Percentiles rank a stretch among this genome's conserved stretches.
These are phyloP conservation scores for Bubo blakistoni DNA, from an alignment of 2,113 vertebrate species.

Conservation along the genomic window DNA sequence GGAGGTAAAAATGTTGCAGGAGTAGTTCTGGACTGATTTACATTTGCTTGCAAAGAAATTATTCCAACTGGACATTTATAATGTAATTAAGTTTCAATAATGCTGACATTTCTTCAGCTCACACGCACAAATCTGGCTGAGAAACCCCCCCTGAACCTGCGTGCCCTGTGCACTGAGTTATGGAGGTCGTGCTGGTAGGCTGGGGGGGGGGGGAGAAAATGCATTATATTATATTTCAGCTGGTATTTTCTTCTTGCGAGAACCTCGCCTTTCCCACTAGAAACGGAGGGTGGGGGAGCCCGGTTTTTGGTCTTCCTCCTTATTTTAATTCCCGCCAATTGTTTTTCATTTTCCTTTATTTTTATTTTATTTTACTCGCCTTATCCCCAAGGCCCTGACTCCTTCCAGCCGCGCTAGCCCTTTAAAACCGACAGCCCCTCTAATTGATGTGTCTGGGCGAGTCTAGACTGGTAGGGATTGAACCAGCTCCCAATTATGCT, in stretches of 20 bases:
- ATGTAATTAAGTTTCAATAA: background rate
- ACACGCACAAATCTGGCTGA: background rate
- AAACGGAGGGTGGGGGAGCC: background rate
- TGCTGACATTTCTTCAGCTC: conserved; percentile 19
- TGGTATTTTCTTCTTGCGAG: background rate
- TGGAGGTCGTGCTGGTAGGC: background rate
- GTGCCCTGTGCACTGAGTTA: background rate
- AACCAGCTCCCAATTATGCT: conserved; percentile 69
- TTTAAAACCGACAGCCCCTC: conserved; percentile 66
- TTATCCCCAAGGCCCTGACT: conserved; percentile 53
- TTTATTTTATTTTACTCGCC: background rate
- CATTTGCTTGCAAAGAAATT: background rate
- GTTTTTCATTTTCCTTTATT: background rate
- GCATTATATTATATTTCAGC: background rate
- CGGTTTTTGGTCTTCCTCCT: background rate
- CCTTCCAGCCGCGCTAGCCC: conserved; percentile 55
- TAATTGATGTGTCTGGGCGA: conserved; percentile 76
- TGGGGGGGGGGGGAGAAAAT: background rate
- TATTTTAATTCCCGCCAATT: background rate
- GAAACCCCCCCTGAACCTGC: background rate
- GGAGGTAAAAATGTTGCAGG: background rate
- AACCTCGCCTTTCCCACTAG: conserved; percentile 19
- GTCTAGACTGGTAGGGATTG: conserved; percentile 74
- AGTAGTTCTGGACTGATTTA: background rate
- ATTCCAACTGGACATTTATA: background rate